A percentile compares a stretch with the other conserved stretches of the same genome.
phyloP scores from a whole-genome alignment of 2,113 vertebrate genomes.

The Megalops atlanticus region DNA sequence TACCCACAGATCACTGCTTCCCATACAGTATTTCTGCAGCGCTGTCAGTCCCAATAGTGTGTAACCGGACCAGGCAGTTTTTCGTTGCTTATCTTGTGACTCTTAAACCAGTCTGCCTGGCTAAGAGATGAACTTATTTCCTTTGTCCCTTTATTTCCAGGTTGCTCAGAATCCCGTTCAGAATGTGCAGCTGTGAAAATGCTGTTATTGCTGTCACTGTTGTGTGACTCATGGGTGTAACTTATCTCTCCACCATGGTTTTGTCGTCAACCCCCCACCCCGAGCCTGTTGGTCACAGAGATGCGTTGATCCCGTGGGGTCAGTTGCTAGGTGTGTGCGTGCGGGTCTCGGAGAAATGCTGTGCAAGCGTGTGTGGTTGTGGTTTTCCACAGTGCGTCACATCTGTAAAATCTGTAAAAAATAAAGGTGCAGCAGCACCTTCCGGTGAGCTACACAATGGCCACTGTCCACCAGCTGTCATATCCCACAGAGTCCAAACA shows the following conservation, averaged over 20 bases:
- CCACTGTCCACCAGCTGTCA: background rate
- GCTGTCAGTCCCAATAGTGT: too few relatives aligned
- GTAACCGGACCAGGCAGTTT: too few relatives aligned
- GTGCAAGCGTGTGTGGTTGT: background rate
- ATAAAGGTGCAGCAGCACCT: too few relatives aligned
- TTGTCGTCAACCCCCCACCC: too few relatives aligned
- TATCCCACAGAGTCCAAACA: background rate
- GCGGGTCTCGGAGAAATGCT: background rate
- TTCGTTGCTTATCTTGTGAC: background rate
- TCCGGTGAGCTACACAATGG: background rate
- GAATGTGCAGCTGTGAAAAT: background rate
- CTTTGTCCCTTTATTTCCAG: background rate
- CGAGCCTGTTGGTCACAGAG: too few relatives aligned
- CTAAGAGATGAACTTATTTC: background rate
- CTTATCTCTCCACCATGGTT: background rate
- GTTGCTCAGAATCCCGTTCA: background rate
- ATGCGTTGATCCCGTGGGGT: too few relatives aligned
- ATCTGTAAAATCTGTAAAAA: too few relatives aligned
- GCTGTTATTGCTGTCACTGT: too few relatives aligned
- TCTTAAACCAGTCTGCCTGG: background rate
- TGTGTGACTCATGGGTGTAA: background rate
- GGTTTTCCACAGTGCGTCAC: background rate
- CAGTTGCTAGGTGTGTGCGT: background rate
- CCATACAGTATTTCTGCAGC: too few relatives aligned
- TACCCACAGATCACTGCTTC: background rate